Evolutionary conservation across 2,888 invertebrate species (phyloP).

Genomic region (Drosophila meridiana): DNA sequence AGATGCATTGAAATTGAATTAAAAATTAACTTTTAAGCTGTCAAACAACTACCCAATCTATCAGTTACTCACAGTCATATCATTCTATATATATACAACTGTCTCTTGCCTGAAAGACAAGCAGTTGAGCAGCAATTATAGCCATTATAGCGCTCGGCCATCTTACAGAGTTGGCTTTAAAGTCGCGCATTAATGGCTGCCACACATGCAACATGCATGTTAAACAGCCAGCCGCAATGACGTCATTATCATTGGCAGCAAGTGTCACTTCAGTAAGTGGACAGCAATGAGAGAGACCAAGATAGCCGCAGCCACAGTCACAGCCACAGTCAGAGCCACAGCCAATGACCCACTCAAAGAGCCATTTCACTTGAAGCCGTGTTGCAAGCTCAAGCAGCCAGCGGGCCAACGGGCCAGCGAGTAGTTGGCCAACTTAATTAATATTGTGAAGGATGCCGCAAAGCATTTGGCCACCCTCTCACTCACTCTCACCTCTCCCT

Average conservation of each 20-base stretch:
- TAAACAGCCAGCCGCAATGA: constrained; percentile 59
- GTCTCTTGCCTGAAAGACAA: neutral
- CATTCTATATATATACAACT: neutral
- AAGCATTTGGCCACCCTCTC: constrained; percentile 1
- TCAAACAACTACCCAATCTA: neutral
- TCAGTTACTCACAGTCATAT: neutral
- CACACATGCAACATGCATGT: constrained; percentile 47
- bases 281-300: constrained; percentile 38
- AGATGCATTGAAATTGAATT: neutral
- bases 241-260: constrained; percentile 70
- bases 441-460: constrained; percentile 41
- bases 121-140: neutral
- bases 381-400: constrained; percentile 40
- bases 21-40: neutral
- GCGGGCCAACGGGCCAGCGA: constrained; percentile 14
- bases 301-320: constrained; percentile 28
- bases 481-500: neutral
- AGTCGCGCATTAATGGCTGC: constrained; percentile 31
- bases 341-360: constrained; percentile 50
- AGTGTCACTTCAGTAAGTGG: constrained; percentile 62
- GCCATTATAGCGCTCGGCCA: constrained; percentile 1
- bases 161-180: constrained; percentile 19
- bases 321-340: constrained; percentile 19
- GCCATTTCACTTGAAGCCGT: constrained; percentile 58
- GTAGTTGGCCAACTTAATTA: constrained; percentile 74